phyloP scores from a whole-genome alignment of 2,113 vertebrate genomes.

The Aix galericulata region DNA sequence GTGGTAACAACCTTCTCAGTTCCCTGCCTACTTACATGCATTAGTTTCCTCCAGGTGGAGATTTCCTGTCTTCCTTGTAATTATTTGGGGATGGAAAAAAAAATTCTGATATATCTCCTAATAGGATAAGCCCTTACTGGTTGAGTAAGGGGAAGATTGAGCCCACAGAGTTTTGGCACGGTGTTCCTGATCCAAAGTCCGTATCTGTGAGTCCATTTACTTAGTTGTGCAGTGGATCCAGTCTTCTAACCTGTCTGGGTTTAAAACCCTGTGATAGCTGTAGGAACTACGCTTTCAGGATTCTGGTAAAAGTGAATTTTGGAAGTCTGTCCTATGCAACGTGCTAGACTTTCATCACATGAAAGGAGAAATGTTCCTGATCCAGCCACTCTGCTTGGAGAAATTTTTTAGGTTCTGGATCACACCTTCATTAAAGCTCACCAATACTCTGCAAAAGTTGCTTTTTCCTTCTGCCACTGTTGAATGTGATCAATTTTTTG shows the following conservation, averaged over 20 bases:
- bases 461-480: background rate
- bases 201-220: background rate
- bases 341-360: background rate
- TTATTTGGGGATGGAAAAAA: background rate
- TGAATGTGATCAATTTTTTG: background rate
- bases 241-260: background rate
- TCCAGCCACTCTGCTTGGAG: background rate
- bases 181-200: background rate
- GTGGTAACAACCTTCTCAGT: background rate
- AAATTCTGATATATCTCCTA: background rate
- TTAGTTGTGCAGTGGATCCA: background rate
- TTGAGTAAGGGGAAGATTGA: background rate
- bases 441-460: background rate
- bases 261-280: background rate
- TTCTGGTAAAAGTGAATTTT: background rate
- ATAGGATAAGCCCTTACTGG: background rate
- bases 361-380: background rate
- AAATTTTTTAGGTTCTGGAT: background rate
- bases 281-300: background rate
- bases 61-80: constrained; percentile 5
- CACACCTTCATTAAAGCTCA: background rate
- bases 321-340: background rate
- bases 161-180: background rate
- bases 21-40: background rate
- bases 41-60: background rate